Conservation (phyloP, 2,888 invertebrate genomes). For the Mythimna pallens region DNA sequence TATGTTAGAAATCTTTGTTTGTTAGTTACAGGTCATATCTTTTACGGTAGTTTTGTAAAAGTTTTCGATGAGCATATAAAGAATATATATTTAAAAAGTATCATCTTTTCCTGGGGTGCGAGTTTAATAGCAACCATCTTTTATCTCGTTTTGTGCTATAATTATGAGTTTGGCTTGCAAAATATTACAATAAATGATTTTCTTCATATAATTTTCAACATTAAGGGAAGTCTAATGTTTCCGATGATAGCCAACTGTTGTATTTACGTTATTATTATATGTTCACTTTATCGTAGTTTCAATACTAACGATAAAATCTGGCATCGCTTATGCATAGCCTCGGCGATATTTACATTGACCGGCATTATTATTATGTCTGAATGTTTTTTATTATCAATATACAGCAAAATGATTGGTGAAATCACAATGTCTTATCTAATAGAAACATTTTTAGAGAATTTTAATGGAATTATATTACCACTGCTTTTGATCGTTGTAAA, state of each 20-base stretch:
- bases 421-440: no score
- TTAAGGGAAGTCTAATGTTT: neutral
- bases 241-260: neutral
- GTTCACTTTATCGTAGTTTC: neutral
- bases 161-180: no score
- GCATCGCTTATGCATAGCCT: conserved; percentile 3
- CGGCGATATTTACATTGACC: neutral
- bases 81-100: neutral
- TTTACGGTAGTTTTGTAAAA: neutral
- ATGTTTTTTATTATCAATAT: no score
- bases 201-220: no score
- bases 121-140: neutral
- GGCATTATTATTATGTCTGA: neutral
- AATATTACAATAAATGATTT: no score
- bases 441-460: no score
- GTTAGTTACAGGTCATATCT: conserved; percentile 1
- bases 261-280: conserved; percentile 3
- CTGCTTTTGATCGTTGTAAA: no score
- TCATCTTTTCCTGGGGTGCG: neutral
- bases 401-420: no score
- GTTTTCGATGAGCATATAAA: neutral
- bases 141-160: no score
- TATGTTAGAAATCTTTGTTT: neutral
- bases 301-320: neutral
- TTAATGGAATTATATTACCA: no score